Base-by-base conservation (phyloP, 2,888 invertebrate species). In the Pyrochroa serraticornis region DNA sequence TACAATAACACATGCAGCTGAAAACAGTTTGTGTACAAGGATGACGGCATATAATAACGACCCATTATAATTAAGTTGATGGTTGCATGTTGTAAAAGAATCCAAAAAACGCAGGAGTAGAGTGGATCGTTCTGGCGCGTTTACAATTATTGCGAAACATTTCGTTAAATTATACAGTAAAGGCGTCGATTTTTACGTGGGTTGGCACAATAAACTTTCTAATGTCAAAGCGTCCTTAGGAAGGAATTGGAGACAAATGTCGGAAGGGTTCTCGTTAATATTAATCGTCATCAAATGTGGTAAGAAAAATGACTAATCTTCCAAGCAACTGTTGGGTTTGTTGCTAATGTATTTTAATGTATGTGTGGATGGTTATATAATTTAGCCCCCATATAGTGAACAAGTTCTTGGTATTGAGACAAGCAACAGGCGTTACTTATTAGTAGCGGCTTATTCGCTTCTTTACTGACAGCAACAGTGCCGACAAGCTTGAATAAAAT, bases 151-250 rank as follows among this genome's bases (percentile, higher is more conserved):
- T 22, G 22, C 22, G 22, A 22, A 22, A 22, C 3, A 22, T 22
- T 22, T 22, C 22, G 22, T 22, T 22, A 22, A 22, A 22, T 22
- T 22, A 22, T 22, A 5, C 22, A 22, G 22, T 14, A 42, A 14
- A 42, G 42, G 42, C 42, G 42, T 42, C 42, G 30, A 42, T 30
- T 42, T 42, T 42, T 42, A 13, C 32, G 42, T 42, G 42, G 42
- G 42, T 9, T 37, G 37, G 37, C 37, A 37, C 37, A 12, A 37
- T 37, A 13, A 7, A 37, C 37, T 12, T 37, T 12, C 13, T 37
- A 12, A 37, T 10, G 8, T 13, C 22, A 9, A 42, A 2, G 22
- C 22, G 22, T 22, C 22, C 22, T 22, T 12, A 39, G 39, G 22
- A 5, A 12, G 6, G 8, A 39, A 22, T 39, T 12, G 13, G 14